Conservation (phyloP, 2,113 vertebrate species). For the Alces alces region DNA sequence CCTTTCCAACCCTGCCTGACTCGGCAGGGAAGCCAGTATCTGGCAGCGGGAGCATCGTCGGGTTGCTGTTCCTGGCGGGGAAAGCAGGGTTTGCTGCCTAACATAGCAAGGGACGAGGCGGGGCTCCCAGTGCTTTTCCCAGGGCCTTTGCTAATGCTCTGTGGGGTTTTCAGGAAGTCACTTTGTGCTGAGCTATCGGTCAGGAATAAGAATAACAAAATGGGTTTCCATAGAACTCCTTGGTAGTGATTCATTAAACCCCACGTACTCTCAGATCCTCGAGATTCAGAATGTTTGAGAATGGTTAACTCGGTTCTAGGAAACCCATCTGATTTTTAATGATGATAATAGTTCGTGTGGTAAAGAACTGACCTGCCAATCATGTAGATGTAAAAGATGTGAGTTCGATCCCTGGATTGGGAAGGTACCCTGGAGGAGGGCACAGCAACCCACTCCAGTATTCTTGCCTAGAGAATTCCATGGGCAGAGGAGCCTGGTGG, state of each 20-base stretch:
- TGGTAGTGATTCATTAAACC: not conserved
- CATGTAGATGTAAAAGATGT: not conserved
- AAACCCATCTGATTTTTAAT: not conserved
- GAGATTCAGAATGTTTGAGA: constrained; percentile 10
- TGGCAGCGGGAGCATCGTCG: constrained; percentile 18
- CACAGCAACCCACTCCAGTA: not conserved
- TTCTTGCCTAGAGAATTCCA: not conserved
- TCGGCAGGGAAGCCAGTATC: constrained; percentile 33
- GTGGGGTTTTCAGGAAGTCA: constrained; percentile 34
- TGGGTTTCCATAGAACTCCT: constrained; percentile 8
- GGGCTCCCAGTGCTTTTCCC: constrained; percentile 24
- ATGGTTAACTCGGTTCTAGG: not conserved
- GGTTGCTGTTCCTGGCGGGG: constrained; percentile 57
- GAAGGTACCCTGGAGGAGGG: not conserved
- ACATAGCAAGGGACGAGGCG: constrained; percentile 37
- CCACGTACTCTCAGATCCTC: not conserved
- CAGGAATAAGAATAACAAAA: constrained; percentile 51
- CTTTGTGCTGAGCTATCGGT: constrained; percentile 30
- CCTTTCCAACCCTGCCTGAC: constrained; percentile 28
- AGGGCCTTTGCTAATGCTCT: constrained; percentile 27
- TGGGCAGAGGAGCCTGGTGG: not conserved
- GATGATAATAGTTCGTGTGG: not conserved
- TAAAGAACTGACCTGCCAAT: not conserved
- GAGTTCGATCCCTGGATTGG: not conserved
- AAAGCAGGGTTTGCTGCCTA: constrained; percentile 46